Percentiles rank a stretch among this genome's conserved stretches.
Evolutionary conservation across 2,113 vertebrate genomes (phyloP).

Genomic region (Strix aluco): DNA sequence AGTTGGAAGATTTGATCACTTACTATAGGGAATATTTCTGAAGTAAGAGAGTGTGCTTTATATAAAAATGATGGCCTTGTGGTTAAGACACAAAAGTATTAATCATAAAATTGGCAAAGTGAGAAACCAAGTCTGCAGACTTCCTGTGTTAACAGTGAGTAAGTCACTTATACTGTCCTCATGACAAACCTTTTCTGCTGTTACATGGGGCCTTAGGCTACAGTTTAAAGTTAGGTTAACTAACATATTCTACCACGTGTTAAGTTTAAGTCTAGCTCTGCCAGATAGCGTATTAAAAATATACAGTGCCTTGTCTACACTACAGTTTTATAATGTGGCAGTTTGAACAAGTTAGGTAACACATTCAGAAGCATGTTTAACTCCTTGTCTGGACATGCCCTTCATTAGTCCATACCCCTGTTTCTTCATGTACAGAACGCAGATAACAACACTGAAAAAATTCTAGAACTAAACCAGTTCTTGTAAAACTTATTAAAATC

Average conservation of each 20-base stretch:
- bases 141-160: constrained; percentile 30
- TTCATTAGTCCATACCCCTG: not conserved
- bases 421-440: constrained; percentile 6
- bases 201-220: constrained; percentile 31
- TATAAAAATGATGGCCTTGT: not conserved
- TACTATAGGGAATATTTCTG: not conserved
- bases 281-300: constrained; percentile 34
- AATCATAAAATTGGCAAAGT: constrained; percentile 31
- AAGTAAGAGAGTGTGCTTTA: not conserved
- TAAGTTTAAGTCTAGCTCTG: constrained; percentile 14
- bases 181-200: constrained; percentile 44
- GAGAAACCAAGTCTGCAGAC: constrained; percentile 1
- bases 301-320: not conserved
- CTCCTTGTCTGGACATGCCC: constrained; percentile 22
- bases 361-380: not conserved
- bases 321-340: constrained; percentile 18
- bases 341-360: constrained; percentile 55
- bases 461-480: not conserved
- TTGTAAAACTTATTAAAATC: not conserved
- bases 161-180: constrained; percentile 33
- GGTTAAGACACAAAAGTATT: constrained; percentile 8
- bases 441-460: not conserved
- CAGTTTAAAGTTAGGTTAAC: constrained; percentile 11
- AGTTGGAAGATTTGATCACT: not conserved
- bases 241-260: not conserved